phyloP scores from a whole-genome alignment of 2,113 vertebrate genomes.

The Pluvialis apricaria region DNA sequence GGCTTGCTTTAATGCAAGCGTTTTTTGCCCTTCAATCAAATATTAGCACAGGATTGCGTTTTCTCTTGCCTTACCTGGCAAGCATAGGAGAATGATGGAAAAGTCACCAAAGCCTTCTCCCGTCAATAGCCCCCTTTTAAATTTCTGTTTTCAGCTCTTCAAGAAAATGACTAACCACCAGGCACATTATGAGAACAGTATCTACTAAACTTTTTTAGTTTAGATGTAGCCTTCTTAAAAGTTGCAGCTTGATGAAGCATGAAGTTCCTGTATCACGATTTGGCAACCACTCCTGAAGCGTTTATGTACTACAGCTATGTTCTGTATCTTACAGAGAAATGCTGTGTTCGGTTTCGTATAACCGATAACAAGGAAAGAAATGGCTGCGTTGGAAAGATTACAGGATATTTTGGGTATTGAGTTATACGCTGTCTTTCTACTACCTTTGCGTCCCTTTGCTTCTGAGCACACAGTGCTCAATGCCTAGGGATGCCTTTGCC shows the following conservation, averaged over 20 bases:
- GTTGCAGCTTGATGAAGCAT: background rate
- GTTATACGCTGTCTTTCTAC: background rate
- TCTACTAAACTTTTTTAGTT: background rate
- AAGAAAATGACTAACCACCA: background rate
- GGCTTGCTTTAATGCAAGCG: background rate
- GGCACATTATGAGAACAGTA: background rate
- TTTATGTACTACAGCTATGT: background rate
- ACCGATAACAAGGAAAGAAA: background rate
- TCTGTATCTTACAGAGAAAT: background rate
- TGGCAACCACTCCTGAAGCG: background rate
- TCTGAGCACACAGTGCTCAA: background rate
- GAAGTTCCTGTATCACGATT: background rate
- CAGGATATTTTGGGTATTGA: background rate
- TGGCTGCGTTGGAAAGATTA: background rate
- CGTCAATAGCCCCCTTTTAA: background rate
- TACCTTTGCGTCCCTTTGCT: background rate
- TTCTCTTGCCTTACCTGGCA: background rate
- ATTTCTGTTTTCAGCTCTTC: background rate
- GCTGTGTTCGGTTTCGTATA: background rate
- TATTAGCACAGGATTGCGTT: background rate
- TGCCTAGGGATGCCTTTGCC: background rate
- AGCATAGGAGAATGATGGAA: background rate
- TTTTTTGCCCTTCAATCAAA: background rate
- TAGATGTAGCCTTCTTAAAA: background rate
- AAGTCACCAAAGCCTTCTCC: background rate